Evolutionary conservation across 2,888 invertebrate genomes (phyloP).

Genomic region (Phrixothrix hirtus): DNA sequence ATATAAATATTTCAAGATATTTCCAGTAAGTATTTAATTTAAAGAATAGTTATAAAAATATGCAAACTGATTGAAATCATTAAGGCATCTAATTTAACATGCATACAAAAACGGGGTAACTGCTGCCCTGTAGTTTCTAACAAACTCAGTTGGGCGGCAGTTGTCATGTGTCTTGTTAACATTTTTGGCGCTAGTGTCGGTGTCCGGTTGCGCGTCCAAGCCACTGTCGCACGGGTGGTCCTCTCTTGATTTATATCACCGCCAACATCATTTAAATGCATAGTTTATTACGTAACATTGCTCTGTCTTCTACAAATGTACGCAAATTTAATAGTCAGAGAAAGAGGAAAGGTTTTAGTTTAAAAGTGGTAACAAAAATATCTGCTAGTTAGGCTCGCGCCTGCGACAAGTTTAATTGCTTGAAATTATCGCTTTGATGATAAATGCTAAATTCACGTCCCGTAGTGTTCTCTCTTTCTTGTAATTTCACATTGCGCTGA

Average conservation of each 20-base stretch:
- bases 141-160: slow-evolving; percentile 43
- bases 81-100: background rate
- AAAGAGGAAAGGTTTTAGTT: slow-evolving; percentile 31
- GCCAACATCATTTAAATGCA: slow-evolving; percentile 55
- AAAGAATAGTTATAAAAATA: too few species aligned
- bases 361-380: slow-evolving; percentile 27
- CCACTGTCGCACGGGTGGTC: slow-evolving; percentile 53
- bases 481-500: background rate
- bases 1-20: too few species aligned
- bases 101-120: slow-evolving; percentile 23
- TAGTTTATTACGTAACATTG: slow-evolving; percentile 42
- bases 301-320: slow-evolving; percentile 8
- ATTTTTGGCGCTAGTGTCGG: slow-evolving; percentile 58
- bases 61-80: background rate
- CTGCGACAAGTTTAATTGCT: slow-evolving; percentile 44
- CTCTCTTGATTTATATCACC: slow-evolving; percentile 54
- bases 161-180: slow-evolving; percentile 58
- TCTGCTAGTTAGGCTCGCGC: slow-evolving; percentile 41
- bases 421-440: slow-evolving; percentile 42
- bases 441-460: slow-evolving; percentile 16
- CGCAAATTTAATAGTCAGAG: slow-evolving; percentile 3
- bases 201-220: slow-evolving; percentile 53
- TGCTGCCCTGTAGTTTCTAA: slow-evolving; percentile 29
- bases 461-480: slow-evolving; percentile 4
- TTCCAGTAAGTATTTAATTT: background rate